Percentiles rank a stretch among this genome's conserved stretches.
phyloP scores from a whole-genome alignment of 2,888 invertebrate genomes.

The Cyclophora albipunctata region DNA sequence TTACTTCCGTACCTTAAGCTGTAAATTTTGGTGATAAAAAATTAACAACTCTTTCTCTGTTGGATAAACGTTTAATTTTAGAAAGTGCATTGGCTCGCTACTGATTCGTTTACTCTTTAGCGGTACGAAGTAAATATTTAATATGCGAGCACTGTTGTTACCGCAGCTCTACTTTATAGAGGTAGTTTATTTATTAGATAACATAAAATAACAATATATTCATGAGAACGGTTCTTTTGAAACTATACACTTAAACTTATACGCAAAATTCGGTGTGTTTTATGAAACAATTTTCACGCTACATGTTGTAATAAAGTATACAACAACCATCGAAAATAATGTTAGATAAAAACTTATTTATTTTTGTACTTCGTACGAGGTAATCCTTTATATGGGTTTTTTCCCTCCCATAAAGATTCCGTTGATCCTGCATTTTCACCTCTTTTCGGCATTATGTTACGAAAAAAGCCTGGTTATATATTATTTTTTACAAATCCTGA shows the following conservation, averaged over 20 bases:
- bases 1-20: conserved; percentile 56
- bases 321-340: background rate
- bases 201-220: no score
- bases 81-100: no score
- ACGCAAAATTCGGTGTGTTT: no score
- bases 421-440: background rate
- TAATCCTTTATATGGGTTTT: no score
- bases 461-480: background rate
- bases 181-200: no score
- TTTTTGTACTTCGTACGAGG: background rate
- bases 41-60: conserved; percentile 46
- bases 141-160: no score
- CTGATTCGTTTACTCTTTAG: no score
- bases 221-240: no score
- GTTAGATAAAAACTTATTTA: background rate
- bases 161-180: no score
- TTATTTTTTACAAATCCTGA: background rate
- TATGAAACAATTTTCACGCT: background rate
- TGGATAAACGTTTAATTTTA: conserved; percentile 21
- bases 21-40: conserved; percentile 61
- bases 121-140: background rate
- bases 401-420: background rate
- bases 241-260: no score
- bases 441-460: background rate
- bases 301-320: background rate